phyloP scores from a whole-genome alignment of 1,140 invertebrate genomes.

The Pristionchus pacificus region DNA sequence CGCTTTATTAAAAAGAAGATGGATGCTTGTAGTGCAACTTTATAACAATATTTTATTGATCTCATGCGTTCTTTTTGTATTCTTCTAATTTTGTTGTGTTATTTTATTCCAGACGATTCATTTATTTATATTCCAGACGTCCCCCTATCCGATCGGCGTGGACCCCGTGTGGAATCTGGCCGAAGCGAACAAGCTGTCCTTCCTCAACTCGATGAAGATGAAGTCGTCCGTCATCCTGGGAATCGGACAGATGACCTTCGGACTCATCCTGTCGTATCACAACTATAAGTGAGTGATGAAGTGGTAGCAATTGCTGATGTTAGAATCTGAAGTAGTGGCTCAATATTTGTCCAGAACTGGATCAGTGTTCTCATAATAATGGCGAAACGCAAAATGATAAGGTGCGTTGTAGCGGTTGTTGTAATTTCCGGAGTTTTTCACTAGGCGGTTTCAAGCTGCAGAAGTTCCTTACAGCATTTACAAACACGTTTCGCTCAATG shows the following conservation, averaged over 20 bases:
- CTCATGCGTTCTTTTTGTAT: not conserved
- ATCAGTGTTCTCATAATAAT: too few species aligned
- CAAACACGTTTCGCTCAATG: too few species aligned
- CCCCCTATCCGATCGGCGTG: constrained; percentile 55
- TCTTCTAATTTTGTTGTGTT: not conserved
- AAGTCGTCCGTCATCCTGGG: constrained; percentile 94
- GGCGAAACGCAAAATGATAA: too few species aligned
- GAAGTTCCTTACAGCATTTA: too few species aligned
- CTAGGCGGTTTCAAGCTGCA: too few species aligned
- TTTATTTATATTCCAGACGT: not conserved
- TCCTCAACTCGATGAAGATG: constrained; percentile 97
- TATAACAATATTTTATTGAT: not conserved
- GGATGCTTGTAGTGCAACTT: not conserved
- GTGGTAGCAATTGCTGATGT: too few species aligned
- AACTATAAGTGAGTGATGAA: constrained; percentile 71
- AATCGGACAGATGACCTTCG: constrained; percentile 93
- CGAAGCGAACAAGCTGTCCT: constrained; percentile 85
- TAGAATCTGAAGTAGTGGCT: too few species aligned
- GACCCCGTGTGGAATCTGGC: constrained; percentile 67
- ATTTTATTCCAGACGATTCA: not conserved
- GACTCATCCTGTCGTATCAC: constrained; percentile 79
- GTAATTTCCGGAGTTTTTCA: too few species aligned
- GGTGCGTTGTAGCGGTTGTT: too few species aligned
- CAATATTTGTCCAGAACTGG: too few species aligned
- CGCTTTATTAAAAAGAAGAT: too few species aligned